Base-by-base conservation (phyloP, 2,113 vertebrate genomes). In the Emberiza fucata region DNA sequence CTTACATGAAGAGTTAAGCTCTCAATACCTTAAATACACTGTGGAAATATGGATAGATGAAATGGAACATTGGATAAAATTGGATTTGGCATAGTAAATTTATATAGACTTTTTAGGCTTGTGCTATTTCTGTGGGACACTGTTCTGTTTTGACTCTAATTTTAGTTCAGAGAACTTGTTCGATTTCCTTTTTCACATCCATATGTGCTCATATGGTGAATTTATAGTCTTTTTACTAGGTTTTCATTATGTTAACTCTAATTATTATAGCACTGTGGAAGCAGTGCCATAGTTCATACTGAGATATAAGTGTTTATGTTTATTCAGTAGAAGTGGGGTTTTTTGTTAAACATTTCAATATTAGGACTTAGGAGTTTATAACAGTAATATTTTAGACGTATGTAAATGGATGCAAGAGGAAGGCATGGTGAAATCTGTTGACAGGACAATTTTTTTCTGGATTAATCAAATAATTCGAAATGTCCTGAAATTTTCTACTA, bases 61-160 rank as follows among this genome's bases (percentile, higher is more conserved):
- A 97, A 95, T 11, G 0, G 33, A 93, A 78, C 19, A 27, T 90
- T 93, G 96, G 93, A 90, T 95, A 92, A 97, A 93, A 97, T 88
- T 92, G 90, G 93, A 95, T 96, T 92, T 96, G 90, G 93, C 95
- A 81, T 61, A 95, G 84, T 94, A 95, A 94, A 94, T 96, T 93
- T 94, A 93, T 88, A 88, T 73, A 93, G 92, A 94, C 90, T 70
- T 95, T 86, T 81, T 86, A 90, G 85, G 90, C 83, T 86, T 90
- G 64, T 94, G 85, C 94, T 97, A 94, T 96, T 95, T 97, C 90
- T 86, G 93, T 93, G 92, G 88, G 92, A 90, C 13, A 51, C 88
- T 92, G 90, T 95, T 94, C 93, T 97, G 94, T 88, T 95, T 95
- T 94, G 92, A 90, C 88, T 95, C 93, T 95, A 97, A 97, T 96